A percentile compares a stretch with the other conserved stretches of the same genome.
Conservation (phyloP, 1,140 invertebrate species). For the Pseudomyrmex concolor region DNA sequence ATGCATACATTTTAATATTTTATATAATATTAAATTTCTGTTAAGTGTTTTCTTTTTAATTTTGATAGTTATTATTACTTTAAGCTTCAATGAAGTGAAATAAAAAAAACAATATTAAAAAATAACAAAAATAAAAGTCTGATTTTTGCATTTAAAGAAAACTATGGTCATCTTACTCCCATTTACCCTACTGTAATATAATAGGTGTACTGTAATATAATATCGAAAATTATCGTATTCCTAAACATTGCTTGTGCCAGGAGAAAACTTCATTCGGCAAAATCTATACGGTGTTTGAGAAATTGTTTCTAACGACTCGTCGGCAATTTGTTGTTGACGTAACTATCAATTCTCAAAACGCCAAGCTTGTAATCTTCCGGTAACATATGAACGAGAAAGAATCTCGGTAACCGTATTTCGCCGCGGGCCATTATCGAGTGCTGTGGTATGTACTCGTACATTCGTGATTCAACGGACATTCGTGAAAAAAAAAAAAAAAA, state of each 20-base stretch:
- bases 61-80: too few species aligned
- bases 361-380: conserved; percentile 41
- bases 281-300: conserved; percentile 13
- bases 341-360: conserved; percentile 51
- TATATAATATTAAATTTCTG: too few species aligned
- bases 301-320: conserved; percentile 42
- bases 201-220: too few species aligned
- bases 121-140: too few species aligned
- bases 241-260: background rate
- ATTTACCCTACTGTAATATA: too few species aligned
- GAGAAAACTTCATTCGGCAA: conserved; percentile 22
- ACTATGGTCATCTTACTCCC: too few species aligned
- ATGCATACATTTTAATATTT: too few species aligned
- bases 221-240: too few species aligned
- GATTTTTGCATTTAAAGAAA: too few species aligned
- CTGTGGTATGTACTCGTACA: conserved; percentile 14
- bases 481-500: conserved; percentile 17
- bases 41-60: too few species aligned
- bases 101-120: too few species aligned
- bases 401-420: conserved; percentile 47
- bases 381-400: conserved; percentile 49
- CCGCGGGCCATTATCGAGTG: conserved; percentile 19
- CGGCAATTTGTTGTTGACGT: conserved; percentile 29
- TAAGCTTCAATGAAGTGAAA: too few species aligned
- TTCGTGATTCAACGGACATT: conserved; percentile 43